Evolutionary conservation across 2,113 vertebrate species (phyloP), one percentile per base, ranked within the genome.

Genomic region (Cyprinodon brontotheroides): DNA sequence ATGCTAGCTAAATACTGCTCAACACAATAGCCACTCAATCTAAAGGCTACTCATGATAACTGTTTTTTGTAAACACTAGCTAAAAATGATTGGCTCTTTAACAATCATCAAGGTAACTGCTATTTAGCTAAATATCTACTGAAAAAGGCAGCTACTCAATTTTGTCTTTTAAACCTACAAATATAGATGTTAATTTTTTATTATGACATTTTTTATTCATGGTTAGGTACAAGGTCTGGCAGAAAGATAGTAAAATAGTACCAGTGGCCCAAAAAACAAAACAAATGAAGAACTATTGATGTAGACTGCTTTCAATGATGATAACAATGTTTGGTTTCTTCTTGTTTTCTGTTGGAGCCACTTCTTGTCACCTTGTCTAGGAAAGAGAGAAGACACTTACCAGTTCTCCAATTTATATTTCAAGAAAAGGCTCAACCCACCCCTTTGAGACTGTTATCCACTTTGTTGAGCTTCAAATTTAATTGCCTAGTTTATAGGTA

Each of bases 391-490:
- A 29, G 29, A 29, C 29, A 29, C 29, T 29, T 29, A 29, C 29
- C 29, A 29, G 29, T 29, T 29, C 29, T 29, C 29, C 29, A 15
- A 20, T 73, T 69, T 38, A 80, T 77, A 69, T 78, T 83, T 77
- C 53, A 48, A 68, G 67, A 70, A 39, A 47, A 70, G 47, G 64
- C 61, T 17, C 1, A 74, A 78, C 65, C 77, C 61, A 12, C 39
- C 65, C 61, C 65, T 63, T 5, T 29, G 59, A 41, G 81, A 61
- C 77, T 22, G 70, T 74, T 60, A 73, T 65, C 69, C 59, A 38
- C 20, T 78, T 47, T 70, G 65, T 70, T 65, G 57, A 59, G 57
- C 15, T 68, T 72, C 38, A 66, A 68, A n/a, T 78, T 72, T 40
- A 9, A 65, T 48, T 10, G 36, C 36, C 17, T 68, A 2, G 3